Evolutionary conservation across 2,113 vertebrate genomes (phyloP), one percentile per base, ranked within the genome.

Genomic region (Lathamus discolor): DNA sequence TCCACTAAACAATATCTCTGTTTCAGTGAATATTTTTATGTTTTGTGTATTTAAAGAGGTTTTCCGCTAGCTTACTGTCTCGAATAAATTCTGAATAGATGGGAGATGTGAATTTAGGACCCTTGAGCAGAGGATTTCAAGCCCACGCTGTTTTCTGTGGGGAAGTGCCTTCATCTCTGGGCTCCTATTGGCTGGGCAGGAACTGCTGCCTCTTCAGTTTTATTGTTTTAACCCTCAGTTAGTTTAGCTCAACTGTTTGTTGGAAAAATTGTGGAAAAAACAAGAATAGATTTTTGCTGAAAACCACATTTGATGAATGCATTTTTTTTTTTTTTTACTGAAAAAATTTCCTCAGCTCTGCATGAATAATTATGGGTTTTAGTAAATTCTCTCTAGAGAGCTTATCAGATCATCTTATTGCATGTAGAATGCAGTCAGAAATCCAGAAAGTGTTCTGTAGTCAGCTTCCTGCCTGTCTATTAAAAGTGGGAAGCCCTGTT

Each of bases 401-500:
- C 29, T 28, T 94, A 39, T 66, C 62, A 68, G 77, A 67, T 81
- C 6, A 59, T 55, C 77, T 87, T 79, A 74, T 75, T 93, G 27
- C 7, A 3, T 20, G 5, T 3, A 46, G 48, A 68, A 39, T 44
- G 66, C 80, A 86, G 73, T 90, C 85, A 77, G 88, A 72, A 82
- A 96, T 57, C 20, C 84, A 93, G 86, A 96, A 89, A 93, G 35
- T 55, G 39, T 55, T 95, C 72, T 75, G 61, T 52, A 92, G 84
- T 69, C 95, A 81, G 84, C 64, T 96, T 96, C 95, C 90, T 94
- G 94, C 51, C 68, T 62, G 75, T 86, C 95, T 95, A 2, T 96
- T 97, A 97, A 87, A 96, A 96, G 81, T 95, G 96, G 91, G 92
- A 88, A 92, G 80, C 95, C 93, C 95, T 96, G 86, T 95, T 94